phyloP scores from a whole-genome alignment of 2,888 invertebrate species.

The Nasonia oneida region DNA sequence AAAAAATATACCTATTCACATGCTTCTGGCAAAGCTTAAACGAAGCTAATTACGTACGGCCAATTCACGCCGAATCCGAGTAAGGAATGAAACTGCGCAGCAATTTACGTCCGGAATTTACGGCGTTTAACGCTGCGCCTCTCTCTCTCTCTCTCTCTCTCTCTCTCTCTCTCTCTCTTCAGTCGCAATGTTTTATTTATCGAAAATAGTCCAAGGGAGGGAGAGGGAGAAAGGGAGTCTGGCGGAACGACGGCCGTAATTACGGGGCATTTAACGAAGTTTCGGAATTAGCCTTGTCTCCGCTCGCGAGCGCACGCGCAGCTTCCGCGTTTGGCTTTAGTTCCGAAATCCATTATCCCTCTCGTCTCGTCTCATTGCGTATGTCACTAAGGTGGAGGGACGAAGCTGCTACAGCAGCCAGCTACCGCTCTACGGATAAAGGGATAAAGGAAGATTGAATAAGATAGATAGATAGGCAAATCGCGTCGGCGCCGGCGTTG shows the following conservation, averaged over 20 bases:
- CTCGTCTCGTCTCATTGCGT: constrained; percentile 67
- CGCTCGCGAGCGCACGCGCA: constrained; percentile 65
- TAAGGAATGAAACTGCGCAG: not conserved
- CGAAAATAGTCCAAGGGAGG: constrained; percentile 17
- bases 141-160: not conserved
- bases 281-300: constrained; percentile 75
- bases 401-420: not conserved
- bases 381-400: constrained; percentile 48
- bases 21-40: too few relatives aligned
- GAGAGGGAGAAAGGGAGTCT: constrained; percentile 25
- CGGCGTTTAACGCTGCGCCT: constrained; percentile 15
- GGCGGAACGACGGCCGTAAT: constrained; percentile 68
- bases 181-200: constrained; percentile 51
- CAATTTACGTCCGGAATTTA: constrained; percentile 37
- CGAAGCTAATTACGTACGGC: not conserved
- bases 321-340: constrained; percentile 70
- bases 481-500: not conserved
- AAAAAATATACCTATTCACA: too few relatives aligned
- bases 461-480: constrained; percentile 57
- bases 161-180: not conserved
- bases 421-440: constrained; percentile 18
- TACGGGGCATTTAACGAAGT: constrained; percentile 76
- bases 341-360: constrained; percentile 76
- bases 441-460: constrained; percentile 57
- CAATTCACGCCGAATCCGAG: not conserved